These are phyloP conservation scores for Acanthurus leucopareius DNA, from an alignment of 2,797 vertebrate genomes.

Conservation along the genomic window DNA sequence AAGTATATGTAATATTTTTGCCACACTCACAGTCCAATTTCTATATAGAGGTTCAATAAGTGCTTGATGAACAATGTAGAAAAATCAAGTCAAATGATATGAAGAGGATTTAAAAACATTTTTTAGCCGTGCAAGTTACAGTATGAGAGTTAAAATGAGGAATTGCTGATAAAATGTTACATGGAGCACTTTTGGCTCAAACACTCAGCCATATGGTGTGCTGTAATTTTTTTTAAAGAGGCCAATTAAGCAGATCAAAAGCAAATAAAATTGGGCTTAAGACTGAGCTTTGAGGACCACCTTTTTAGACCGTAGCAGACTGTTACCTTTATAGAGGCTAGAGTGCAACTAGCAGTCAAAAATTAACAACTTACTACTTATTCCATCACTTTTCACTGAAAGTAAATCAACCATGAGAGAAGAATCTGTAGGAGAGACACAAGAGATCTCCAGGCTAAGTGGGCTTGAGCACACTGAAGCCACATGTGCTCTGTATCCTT, in stretches of 20 bases:
- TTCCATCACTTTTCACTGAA: not conserved
- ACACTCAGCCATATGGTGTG: no score
- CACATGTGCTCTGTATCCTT: slow-evolving; percentile 6
- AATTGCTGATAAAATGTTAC: no score
- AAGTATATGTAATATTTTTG: no score
- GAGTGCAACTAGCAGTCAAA: not conserved
- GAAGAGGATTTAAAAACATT: no score
- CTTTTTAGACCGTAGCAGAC: not conserved
- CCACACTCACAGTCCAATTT: no score
- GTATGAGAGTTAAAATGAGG: no score
- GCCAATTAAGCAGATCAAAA: not conserved
- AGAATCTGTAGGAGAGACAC: slow-evolving; percentile 44
- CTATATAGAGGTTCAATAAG: no score
- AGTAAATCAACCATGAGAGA: slow-evolving; percentile 22
- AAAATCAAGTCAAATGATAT: no score
- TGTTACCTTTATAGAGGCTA: not conserved
- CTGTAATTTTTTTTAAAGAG: no score
- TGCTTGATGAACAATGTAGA: no score
- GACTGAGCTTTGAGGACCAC: slow-evolving; percentile 5
- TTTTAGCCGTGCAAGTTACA: no score
- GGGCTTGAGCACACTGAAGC: slow-evolving; percentile 12
- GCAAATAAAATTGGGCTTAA: not conserved
- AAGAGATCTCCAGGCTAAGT: slow-evolving; percentile 10
- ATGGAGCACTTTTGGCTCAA: no score
- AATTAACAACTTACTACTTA: not conserved